These are phyloP conservation scores for Labeo rohita DNA, from an alignment of 2,113 vertebrate genomes.

Conservation along the genomic window DNA sequence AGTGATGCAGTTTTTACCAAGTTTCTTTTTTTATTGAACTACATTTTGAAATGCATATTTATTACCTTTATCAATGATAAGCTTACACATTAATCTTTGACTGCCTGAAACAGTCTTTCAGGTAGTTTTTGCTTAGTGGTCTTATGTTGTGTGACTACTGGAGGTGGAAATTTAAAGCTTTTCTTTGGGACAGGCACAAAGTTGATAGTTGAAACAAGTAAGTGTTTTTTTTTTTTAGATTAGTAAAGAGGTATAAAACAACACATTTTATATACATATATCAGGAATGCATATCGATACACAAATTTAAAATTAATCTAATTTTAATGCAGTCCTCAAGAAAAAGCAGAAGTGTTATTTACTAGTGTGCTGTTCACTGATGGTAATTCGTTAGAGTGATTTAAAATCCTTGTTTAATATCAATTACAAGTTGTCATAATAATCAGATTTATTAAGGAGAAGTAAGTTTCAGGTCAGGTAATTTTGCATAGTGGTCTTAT, in stretches of 20 bases:
- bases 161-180: conserved; percentile 27
- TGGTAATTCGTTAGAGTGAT: not conserved
- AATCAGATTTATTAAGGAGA: not conserved
- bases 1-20: no score
- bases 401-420: not conserved
- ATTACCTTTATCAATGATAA: not conserved
- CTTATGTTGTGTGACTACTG: conserved; percentile 45
- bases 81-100: not conserved
- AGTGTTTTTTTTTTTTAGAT: not conserved
- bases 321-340: not conserved
- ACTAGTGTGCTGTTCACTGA: not conserved
- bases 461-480: not conserved
- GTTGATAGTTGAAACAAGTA: conserved; percentile 44
- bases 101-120: not conserved
- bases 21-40: no score
- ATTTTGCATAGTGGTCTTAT: conserved; percentile 2
- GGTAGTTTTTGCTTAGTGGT: conserved; percentile 33
- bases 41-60: not conserved
- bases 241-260: not conserved
- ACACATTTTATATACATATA: no score
- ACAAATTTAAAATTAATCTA: not conserved
- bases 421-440: not conserved
- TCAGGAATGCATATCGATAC: not conserved
- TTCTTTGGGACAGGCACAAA: conserved; percentile 46
- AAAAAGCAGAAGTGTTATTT: not conserved